A percentile compares a stretch with the other conserved stretches of the same genome.
phyloP scores from a whole-genome alignment of 2,888 invertebrate species.

The Oxyteleia sp. region DNA sequence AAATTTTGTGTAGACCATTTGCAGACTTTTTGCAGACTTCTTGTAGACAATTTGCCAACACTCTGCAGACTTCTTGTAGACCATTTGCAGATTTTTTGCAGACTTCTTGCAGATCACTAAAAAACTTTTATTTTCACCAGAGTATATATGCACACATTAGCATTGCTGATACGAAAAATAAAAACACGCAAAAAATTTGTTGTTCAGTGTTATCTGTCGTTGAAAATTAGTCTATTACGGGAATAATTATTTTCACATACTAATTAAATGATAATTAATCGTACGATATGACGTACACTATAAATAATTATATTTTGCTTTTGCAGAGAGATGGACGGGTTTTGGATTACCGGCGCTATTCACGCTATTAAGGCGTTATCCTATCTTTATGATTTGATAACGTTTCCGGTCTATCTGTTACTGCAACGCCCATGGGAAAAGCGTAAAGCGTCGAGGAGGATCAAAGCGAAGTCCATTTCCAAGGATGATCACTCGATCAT shows the following conservation, averaged over 20 bases:
- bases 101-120: too few relatives aligned
- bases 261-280: background rate
- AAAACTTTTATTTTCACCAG: too few relatives aligned
- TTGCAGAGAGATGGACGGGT: conserved; percentile 89
- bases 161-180: too few relatives aligned
- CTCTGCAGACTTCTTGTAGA: too few relatives aligned
- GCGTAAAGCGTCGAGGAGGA: conserved; percentile 92
- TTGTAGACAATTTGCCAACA: too few relatives aligned
- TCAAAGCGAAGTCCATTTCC: conserved; percentile 92
- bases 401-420: conserved; percentile 96
- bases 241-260: background rate
- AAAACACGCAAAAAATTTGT: background rate
- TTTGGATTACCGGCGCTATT: conserved; percentile 91
- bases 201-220: background rate
- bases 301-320: conserved; percentile 21
- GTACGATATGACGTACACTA: too few relatives aligned
- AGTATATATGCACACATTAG: too few relatives aligned
- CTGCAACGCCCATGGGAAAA: conserved; percentile 96
- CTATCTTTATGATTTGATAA: conserved; percentile 96
- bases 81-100: too few relatives aligned
- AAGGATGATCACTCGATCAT: conserved; percentile 91
- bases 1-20: too few relatives aligned
- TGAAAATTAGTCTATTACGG: background rate
- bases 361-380: conserved; percentile 93
- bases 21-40: too few relatives aligned